These are phyloP conservation scores for Vulpes lagopus DNA, from an alignment of 2,113 vertebrate genomes.

Conservation along the genomic window DNA sequence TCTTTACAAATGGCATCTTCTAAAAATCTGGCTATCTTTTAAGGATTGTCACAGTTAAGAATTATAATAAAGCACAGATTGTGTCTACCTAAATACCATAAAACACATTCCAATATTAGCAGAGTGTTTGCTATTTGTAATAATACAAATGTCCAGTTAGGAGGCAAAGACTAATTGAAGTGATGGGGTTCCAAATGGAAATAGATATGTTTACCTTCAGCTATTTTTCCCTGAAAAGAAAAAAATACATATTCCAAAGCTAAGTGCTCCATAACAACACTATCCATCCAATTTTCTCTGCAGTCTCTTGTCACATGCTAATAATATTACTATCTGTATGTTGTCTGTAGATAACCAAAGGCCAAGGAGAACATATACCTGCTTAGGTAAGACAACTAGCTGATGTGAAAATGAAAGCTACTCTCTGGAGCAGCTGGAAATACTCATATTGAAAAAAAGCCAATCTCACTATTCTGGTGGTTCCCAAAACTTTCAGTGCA, in stretches of 20 bases:
- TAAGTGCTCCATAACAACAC: neutral
- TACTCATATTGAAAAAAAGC: neutral
- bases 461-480: neutral
- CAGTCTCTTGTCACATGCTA: neutral
- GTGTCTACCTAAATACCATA: neutral
- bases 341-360: neutral
- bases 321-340: neutral
- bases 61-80: neutral
- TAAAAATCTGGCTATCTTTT: neutral
- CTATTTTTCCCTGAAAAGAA: neutral
- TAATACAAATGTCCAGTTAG: conserved; percentile 5
- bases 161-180: neutral
- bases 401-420: neutral
- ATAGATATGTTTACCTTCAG: neutral
- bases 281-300: neutral
- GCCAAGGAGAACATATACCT: neutral
- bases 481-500: neutral
- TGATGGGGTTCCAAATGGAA: neutral
- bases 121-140: neutral
- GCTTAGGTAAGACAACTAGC: neutral
- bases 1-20: neutral
- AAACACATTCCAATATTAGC: neutral
- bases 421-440: neutral
- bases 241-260: neutral
- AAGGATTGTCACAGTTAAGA: neutral